Conservation (phyloP, 2,113 vertebrate species). For the Osmerus mordax region DNA sequence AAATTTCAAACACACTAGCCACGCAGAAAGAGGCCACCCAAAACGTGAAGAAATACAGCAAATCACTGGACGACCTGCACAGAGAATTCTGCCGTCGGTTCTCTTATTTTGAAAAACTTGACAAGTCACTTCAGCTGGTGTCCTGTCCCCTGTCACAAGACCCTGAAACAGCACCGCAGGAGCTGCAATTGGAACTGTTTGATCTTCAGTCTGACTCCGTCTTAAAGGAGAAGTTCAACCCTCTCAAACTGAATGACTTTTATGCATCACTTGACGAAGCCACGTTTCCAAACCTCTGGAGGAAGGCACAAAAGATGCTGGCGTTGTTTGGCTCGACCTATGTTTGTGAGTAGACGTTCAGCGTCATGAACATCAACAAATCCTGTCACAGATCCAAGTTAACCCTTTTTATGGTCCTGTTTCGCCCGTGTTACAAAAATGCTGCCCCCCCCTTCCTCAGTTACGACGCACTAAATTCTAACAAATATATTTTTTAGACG, state of each 20-base stretch:
- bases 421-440: too few relatives aligned
- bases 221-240: too few relatives aligned
- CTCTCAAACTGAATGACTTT: conserved; percentile 3
- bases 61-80: conserved; percentile 29
- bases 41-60: conserved; percentile 20
- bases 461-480: too few relatives aligned
- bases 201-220: conserved; percentile 19
- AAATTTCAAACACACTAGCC: conserved; percentile 23
- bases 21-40: conserved; percentile 11
- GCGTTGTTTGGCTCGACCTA: conserved; percentile 21
- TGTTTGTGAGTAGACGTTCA: conserved; percentile 39
- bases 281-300: conserved; percentile 10
- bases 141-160: too few relatives aligned
- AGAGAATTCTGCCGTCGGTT: conserved; percentile 28
- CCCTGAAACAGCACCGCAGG: too few relatives aligned
- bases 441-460: too few relatives aligned
- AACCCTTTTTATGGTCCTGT: too few relatives aligned
- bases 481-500: too few relatives aligned
- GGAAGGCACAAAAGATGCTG: not conserved
- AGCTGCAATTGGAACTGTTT: conserved; percentile 15
- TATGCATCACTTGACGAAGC: conserved; percentile 24
- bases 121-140: too few relatives aligned
- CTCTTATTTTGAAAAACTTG: not conserved
- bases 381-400: conserved; percentile 28
- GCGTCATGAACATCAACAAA: conserved; percentile 38